Evolutionary conservation across 2,888 invertebrate species (phyloP), one percentile per base, ranked within the genome.

Genomic region (Pterostichus niger): DNA sequence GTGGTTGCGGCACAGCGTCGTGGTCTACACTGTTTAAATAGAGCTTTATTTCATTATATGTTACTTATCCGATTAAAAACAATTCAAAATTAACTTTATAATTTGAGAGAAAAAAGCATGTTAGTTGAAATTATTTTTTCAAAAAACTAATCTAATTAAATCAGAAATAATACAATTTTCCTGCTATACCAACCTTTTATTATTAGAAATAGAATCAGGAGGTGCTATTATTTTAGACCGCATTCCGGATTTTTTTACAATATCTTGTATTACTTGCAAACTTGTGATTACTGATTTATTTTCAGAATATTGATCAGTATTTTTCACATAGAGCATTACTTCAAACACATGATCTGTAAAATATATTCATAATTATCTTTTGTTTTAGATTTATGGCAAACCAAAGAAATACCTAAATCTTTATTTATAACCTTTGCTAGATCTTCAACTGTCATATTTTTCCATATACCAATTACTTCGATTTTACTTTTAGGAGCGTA

Each of bases 401-500:
- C 15, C 31, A 31, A 59, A 33, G n/a, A 87, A 52, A 24, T 90
- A 93, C 95, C 94, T 84, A 94, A 87, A 88, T 94, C 91, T 88
- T 93, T 93, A 3, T 91, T 89, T 40, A 96, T 87, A 0, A 93
- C 91, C 71, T 91, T 87, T 0, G 96, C 95, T 81, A 98, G 88
- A 86, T 98, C 95, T 33, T 89, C 88, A 0, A 97, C 94, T 0
- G 96, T 96, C 93, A 98, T 97, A 87, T 95, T 93, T 64, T 93
- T 90, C 96, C 97, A 97, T 84, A 97, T 91, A 71, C 94, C 93
- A 0, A 96, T 90, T 0, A 94, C 91, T 84, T 89, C 88, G 1
- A 87, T 85, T 87, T 92, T 92, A 0, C 89, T 86, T 89, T 94
- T 94, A 0, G 92, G 92, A 9, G 92, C 89, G 87, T 93, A 94